A percentile compares a stretch with the other conserved stretches of the same genome.
phyloP scores from a whole-genome alignment of 2,797 vertebrate species.

The Iguana delicatissima region DNA sequence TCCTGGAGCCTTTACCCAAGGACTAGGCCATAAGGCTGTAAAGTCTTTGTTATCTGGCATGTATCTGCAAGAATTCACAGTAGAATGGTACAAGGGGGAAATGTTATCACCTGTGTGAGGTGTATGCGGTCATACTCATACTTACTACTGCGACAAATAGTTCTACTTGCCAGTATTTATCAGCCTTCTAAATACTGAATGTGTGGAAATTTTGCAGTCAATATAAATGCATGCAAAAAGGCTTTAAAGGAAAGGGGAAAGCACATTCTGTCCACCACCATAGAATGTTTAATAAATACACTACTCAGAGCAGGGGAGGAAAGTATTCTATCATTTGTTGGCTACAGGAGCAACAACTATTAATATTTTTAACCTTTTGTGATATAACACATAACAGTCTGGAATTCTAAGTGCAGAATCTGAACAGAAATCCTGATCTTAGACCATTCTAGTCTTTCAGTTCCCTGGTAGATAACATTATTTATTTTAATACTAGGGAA shows the following conservation, averaged over 20 bases:
- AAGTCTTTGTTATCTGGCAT: not conserved
- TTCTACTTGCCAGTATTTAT: not conserved
- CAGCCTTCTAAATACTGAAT: not conserved
- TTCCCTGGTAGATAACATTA: not conserved
- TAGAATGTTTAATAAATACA: not conserved
- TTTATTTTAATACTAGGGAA: not conserved
- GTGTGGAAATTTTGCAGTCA: not conserved
- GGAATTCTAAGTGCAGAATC: not conserved
- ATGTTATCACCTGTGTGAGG: not conserved
- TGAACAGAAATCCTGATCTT: not conserved
- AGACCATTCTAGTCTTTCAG: not conserved
- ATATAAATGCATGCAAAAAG: not conserved
- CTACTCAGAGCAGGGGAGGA: not conserved
- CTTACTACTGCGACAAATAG: not conserved
- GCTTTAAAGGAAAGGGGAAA: not conserved
- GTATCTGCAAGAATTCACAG: not conserved
- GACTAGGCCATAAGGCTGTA: not conserved
- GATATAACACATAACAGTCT: not conserved
- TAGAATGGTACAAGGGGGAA: not conserved
- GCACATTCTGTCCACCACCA: not conserved
- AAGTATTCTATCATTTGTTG: accelerated
- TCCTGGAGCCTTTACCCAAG: not conserved
- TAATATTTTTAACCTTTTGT: not conserved
- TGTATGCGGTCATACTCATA: not conserved
- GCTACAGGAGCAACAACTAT: not conserved